Evolutionary conservation across 1,140 invertebrate genomes (phyloP).

Genomic region (Drosophila bocki): DNA sequence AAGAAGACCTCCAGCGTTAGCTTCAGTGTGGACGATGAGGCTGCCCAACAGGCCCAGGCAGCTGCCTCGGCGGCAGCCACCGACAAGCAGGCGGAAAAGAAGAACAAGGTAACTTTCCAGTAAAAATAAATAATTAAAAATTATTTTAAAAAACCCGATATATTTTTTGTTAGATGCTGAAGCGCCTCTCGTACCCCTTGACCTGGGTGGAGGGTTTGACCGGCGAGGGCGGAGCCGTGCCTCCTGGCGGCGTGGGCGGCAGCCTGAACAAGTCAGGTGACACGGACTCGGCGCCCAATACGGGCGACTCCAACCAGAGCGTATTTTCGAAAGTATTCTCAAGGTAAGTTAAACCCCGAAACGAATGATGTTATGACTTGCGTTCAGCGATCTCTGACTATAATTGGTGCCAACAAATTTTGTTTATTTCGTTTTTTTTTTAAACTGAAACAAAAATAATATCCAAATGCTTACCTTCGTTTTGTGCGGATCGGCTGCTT

Average conservation of each 20-base stretch:
- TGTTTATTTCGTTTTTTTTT: constrained; percentile 66
- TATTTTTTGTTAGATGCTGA: constrained; percentile 89
- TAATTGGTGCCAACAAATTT: constrained; percentile 71
- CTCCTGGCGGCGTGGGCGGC: constrained; percentile 78
- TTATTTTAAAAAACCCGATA: background rate
- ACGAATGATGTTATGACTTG: constrained; percentile 3
- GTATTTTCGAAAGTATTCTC: constrained; percentile 96
- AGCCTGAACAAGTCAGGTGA: constrained; percentile 77
- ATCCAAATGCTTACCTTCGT: constrained; percentile 76
- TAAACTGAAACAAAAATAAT: constrained; percentile 43
- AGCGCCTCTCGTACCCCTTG: constrained; percentile 95
- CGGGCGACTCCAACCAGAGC: constrained; percentile 86
- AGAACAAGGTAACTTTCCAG: constrained; percentile 87
- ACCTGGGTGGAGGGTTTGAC: constrained; percentile 96
- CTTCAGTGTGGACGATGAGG: constrained; percentile 89
- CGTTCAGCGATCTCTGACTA: constrained; percentile 42
- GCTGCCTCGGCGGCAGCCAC: constrained; percentile 86
- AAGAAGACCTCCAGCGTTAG: constrained; percentile 91
- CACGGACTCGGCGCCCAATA: constrained; percentile 84
- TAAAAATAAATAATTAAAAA: background rate
- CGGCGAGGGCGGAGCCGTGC: constrained; percentile 86
- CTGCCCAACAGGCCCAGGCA: constrained; percentile 69
- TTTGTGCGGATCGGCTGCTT: constrained; percentile 81
- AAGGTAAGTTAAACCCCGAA: constrained; percentile 87
- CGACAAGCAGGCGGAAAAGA: constrained; percentile 85